Percentiles rank a stretch among this genome's conserved stretches.
Evolutionary conservation across 2,113 vertebrate species (phyloP).

Genomic region (Ptyas mucosa): DNA sequence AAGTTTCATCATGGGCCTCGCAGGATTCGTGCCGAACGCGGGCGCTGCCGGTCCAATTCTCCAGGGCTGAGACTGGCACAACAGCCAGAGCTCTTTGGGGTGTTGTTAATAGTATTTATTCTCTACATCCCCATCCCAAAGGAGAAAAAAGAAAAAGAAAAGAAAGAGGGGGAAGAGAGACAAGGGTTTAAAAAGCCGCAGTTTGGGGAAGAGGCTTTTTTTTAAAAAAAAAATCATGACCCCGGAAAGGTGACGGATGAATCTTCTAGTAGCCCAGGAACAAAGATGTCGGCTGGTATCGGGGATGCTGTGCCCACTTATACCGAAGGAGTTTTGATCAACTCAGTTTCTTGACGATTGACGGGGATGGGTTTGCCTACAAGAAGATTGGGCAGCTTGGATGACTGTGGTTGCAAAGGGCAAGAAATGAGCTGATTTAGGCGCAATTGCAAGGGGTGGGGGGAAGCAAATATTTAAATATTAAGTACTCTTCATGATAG

Average conservation of each 20-base stretch:
- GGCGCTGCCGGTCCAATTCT: constrained; percentile 48
- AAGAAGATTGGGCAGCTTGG: neutral
- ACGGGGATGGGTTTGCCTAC: neutral
- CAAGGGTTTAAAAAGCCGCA: too few species aligned
- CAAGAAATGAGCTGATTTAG: neutral
- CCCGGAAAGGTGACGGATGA: neutral
- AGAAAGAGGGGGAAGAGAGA: too few species aligned
- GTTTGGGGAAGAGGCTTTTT: too few species aligned
- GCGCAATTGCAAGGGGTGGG: neutral
- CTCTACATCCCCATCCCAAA: neutral
- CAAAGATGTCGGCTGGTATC: neutral
- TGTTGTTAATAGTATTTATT: constrained; percentile 65
- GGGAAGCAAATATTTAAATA: too few species aligned
- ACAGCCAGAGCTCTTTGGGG: constrained; percentile 59
- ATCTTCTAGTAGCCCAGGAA: neutral
- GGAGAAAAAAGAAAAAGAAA: neutral
- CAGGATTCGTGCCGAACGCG: constrained; percentile 49
- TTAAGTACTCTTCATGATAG: neutral
- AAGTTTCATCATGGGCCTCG: constrained; percentile 76
- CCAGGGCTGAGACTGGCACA: constrained; percentile 63
- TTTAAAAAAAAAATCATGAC: neutral
- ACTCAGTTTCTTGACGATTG: neutral
- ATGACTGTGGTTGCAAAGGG: neutral
- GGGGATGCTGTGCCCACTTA: neutral
- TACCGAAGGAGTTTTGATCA: neutral